phyloP scores from a whole-genome alignment of 1,140 invertebrate species.

The Littorina saxatilis region DNA sequence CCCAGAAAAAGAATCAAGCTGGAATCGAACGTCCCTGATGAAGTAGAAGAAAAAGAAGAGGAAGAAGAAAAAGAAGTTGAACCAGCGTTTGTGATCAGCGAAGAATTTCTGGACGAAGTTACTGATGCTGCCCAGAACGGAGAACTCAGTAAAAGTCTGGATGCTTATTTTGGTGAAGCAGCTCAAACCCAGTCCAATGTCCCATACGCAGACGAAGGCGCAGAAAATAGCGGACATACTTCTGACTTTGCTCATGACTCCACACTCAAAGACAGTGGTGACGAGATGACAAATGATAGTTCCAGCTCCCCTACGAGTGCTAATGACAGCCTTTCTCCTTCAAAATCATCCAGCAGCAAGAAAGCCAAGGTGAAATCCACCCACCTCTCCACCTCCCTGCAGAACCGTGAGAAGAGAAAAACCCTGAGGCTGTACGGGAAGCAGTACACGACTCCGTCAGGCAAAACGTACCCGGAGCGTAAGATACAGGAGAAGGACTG shows the following conservation, averaged over 20 bases:
- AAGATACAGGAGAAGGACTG: slow-evolving; percentile 27
- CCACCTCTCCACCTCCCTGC: neutral
- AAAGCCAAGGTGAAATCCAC: neutral
- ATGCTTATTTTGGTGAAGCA: neutral
- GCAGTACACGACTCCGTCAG: slow-evolving; percentile 27
- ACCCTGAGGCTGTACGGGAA: slow-evolving; percentile 25
- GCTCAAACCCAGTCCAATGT: neutral
- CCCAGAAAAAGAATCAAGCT: neutral
- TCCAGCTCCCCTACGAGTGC: neutral
- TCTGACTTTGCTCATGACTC: neutral
- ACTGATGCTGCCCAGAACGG: neutral
- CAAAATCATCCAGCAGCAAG: neutral
- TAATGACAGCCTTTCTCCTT: neutral
- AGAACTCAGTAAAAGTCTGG: neutral
- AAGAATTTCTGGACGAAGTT: neutral
- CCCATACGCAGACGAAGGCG: neutral
- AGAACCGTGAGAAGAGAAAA: slow-evolving; percentile 9
- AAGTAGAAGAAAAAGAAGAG: neutral
- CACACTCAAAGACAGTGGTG: neutral
- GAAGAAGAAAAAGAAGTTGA: too few relatives aligned
- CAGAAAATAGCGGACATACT: too few relatives aligned
- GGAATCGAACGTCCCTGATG: neutral
- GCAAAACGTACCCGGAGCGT: slow-evolving; percentile 20
- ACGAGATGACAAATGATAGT: neutral
- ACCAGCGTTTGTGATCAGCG: neutral